Evolutionary conservation across 2,888 invertebrate species (phyloP).

Genomic region (Cepaea hortensis): DNA sequence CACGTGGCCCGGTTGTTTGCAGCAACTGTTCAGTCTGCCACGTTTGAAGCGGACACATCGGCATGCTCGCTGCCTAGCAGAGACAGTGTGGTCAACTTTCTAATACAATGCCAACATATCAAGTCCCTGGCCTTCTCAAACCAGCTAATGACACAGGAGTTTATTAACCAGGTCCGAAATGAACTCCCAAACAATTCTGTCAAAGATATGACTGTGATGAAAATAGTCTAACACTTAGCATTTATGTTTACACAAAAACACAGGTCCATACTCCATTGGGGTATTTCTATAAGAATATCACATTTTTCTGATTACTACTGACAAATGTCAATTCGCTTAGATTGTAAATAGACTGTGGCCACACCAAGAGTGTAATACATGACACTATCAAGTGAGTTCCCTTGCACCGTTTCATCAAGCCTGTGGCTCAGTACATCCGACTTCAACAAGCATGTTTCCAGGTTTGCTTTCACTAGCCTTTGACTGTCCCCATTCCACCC

Average conservation of each 20-base stretch:
- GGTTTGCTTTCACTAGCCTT: too few species aligned
- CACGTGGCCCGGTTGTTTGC: constrained; percentile 23
- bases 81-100: constrained; percentile 3
- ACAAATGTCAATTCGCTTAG: not conserved
- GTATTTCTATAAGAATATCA: not conserved
- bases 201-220: not conserved
- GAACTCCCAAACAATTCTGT: not conserved
- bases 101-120: constrained; percentile 5
- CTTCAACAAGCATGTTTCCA: too few species aligned
- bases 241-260: not conserved
- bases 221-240: not conserved
- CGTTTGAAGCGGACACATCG: not conserved
- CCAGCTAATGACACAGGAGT: constrained; percentile 5
- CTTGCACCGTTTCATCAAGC: too few species aligned
- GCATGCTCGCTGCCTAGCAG: not conserved
- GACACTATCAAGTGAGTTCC: too few species aligned
- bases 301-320: too few species aligned
- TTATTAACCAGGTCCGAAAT: not conserved
- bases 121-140: constrained; percentile 6
- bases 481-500: too few species aligned
- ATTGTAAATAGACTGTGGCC: not conserved
- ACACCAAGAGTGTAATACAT: not conserved
- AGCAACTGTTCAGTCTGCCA: not conserved
- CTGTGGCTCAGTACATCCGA: too few species aligned
- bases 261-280: not conserved